A percentile compares a stretch with the other conserved stretches of the same genome.
These are phyloP conservation scores for Brachyalestes nurse DNA, from an alignment of 2,797 vertebrate genomes.

Conservation along the genomic window DNA sequence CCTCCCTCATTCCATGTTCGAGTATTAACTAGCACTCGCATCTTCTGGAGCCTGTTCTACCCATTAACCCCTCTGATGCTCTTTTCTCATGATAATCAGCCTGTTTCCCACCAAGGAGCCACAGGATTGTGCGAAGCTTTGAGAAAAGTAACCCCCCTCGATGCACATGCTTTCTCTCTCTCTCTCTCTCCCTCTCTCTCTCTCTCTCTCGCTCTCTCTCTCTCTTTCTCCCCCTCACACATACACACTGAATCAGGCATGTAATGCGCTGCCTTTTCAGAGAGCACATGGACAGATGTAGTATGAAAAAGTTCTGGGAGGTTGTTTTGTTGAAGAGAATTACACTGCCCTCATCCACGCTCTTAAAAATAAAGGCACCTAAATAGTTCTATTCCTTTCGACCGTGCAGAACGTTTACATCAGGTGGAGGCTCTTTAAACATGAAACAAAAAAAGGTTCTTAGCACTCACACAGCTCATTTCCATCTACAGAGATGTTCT, in stretches of 20 bases:
- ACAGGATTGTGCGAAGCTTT: slow-evolving; percentile 76
- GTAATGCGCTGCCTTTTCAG: slow-evolving; percentile 57
- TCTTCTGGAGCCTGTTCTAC: slow-evolving; percentile 73
- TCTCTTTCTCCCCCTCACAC: slow-evolving; percentile 60
- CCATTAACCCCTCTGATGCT: slow-evolving; percentile 82
- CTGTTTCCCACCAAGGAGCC: slow-evolving; percentile 73
- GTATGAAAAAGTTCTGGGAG: slow-evolving; percentile 44
- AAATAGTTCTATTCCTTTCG: neutral
- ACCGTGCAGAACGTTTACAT: neutral
- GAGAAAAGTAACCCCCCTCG: slow-evolving; percentile 65
- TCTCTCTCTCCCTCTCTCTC: slow-evolving; percentile 14
- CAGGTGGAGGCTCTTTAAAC: neutral
- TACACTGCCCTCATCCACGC: slow-evolving; percentile 23
- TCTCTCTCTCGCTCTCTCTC: slow-evolving; percentile 13
- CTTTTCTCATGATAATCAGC: slow-evolving; percentile 86
- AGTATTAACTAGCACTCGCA: slow-evolving; percentile 80
- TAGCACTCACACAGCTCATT: neutral
- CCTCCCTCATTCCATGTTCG: slow-evolving; percentile 74
- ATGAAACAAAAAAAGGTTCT: neutral
- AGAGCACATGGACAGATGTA: slow-evolving; percentile 55
- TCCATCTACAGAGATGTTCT: neutral
- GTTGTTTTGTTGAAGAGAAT: slow-evolving; percentile 39
- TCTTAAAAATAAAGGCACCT: neutral
- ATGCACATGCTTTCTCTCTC: slow-evolving; percentile 51
- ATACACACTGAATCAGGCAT: slow-evolving; percentile 52